Percentiles rank a stretch among this genome's conserved stretches.
Conservation (phyloP, 2,797 vertebrate genomes). For the Rhinatrema bivittatum region DNA sequence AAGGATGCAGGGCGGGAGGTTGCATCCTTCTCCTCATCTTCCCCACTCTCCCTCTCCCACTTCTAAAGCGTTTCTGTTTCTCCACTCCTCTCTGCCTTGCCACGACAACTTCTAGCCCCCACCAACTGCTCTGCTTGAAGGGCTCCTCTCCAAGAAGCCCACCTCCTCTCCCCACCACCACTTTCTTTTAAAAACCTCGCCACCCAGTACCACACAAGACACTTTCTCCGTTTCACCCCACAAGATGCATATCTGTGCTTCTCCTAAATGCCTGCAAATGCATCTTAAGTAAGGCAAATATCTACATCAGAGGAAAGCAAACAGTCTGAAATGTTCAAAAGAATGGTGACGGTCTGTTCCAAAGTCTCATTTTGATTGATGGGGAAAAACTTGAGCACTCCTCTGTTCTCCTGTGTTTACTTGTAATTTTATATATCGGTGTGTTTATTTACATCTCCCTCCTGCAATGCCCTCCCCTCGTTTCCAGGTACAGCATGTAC, state of each 20-base stretch:
- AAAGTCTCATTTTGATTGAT: not conserved
- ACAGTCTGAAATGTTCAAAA: not conserved
- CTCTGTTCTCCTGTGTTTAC: not conserved
- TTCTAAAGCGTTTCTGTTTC: conserved; percentile 5
- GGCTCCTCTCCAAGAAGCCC: no score
- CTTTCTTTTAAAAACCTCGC: not conserved
- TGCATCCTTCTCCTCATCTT: no score
- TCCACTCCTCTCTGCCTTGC: conserved; percentile 1
- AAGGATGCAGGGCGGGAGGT: conserved; percentile 1
- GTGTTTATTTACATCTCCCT: not conserved
- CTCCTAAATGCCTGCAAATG: not conserved
- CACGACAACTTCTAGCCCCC: conserved; percentile 2
- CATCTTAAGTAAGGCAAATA: not conserved
- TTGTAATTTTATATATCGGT: not conserved
- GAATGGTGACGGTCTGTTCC: no score
- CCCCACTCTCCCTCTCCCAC: not conserved
- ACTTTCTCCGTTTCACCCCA: fast-evolving
- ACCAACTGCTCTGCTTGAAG: conserved; percentile 17
- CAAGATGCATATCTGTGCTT: not conserved
- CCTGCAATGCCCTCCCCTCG: conserved; percentile 1
- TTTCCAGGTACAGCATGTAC: not conserved
- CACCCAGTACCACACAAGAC: not conserved
- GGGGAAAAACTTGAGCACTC: not conserved
- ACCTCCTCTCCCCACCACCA: no score
- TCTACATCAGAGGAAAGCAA: not conserved